Evolutionary conservation across 2,888 invertebrate species (phyloP), one percentile per base, ranked within the genome.

Genomic region (Phlogophora meticulosa): DNA sequence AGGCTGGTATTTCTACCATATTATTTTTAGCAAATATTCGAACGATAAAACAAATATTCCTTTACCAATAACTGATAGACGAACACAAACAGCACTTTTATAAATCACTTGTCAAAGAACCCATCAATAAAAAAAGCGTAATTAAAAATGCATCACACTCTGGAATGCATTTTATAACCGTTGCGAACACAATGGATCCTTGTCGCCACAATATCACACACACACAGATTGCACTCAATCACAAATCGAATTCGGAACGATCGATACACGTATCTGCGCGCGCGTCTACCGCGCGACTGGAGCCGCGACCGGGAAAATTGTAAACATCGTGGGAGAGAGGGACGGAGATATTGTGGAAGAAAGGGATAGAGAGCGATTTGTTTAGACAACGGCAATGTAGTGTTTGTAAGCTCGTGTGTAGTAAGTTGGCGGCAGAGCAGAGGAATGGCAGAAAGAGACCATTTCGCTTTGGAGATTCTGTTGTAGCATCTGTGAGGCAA

Each of bases 271-370:
- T 80, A 86, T 80, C 83, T 85, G 80, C 88, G 91, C 92, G 86
- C 88, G 85, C 86, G 85, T 62, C 84, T 78, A 48, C 66, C 83
- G 76, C 72, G 80, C 87, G 79, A 93, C 93, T 93, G 83, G 63
- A 74, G 78, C 66, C 20, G 62, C 53, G 72, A 78, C 81, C 82
- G 88, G 87, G 88, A 90, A 92, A 91, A 90, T 90, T 88, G 89
- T 93, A 94, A 93, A 93, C 92, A 93, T 75, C 77, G 76, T 24
- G 88, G 45, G 82, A 34, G 87, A 90, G 60, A 65, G 84, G 80
- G 88, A 90, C 57, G 55, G 76, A 66, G 60, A 62, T 88, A 90
- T 80, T 7, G 73, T 43, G 79, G 17, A 57, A 57, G 90, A 91
- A 74, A 76, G 88, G 73, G 92, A 91, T 52, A 68, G 73, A 43